Evolutionary conservation across 2,888 invertebrate species (phyloP).

Genomic region (Drosophila ustulata): DNA sequence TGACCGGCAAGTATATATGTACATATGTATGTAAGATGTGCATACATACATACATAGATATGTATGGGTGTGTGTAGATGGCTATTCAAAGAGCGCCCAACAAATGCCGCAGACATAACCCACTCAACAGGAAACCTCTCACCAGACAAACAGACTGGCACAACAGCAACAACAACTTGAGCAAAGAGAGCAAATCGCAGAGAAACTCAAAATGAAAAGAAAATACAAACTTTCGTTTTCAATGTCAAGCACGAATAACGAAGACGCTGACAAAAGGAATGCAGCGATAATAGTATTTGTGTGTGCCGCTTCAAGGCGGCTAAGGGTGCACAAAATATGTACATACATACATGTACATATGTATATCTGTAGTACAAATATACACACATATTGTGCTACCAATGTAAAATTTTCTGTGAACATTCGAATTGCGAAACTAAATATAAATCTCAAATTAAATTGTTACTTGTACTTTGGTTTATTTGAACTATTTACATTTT

Average conservation of each 20-base stretch:
- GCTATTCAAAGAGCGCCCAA: constrained; percentile 1
- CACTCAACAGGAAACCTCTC: constrained; percentile 31
- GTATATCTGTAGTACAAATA: neutral
- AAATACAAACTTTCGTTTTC: constrained; percentile 62
- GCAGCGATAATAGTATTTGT: constrained; percentile 6
- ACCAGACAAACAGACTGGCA: constrained; percentile 27
- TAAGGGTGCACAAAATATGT: constrained; percentile 3
- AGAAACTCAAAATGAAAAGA: constrained; percentile 21
- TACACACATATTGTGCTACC: neutral
- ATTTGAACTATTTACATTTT: no score
- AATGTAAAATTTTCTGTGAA: neutral
- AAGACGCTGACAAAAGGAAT: constrained; percentile 26
- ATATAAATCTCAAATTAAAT: neutral
- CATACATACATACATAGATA: neutral
- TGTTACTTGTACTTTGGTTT: no score
- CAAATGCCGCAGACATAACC: constrained; percentile 8
- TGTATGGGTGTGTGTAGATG: neutral
- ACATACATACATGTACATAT: no score
- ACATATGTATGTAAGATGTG: neutral
- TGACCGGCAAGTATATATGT: neutral
- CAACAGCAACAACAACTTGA: constrained; percentile 11
- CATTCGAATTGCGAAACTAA: neutral
- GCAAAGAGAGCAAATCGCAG: constrained; percentile 22
- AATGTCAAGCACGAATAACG: constrained; percentile 60
- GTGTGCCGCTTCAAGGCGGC: neutral